Evolutionary conservation across 2,888 invertebrate species (phyloP).

Genomic region (Leptinotarsa rubiginosa): DNA sequence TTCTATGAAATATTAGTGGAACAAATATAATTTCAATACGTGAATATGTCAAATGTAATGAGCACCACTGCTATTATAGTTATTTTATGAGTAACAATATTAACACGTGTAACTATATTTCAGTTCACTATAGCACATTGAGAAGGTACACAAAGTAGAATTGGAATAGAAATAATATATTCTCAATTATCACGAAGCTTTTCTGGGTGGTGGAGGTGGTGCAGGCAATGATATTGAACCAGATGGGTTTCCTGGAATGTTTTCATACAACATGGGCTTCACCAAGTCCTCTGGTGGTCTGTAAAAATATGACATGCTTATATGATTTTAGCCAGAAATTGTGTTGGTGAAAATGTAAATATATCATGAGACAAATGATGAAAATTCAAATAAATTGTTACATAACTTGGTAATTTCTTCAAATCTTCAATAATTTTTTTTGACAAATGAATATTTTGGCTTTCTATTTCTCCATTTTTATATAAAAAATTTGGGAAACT

Average conservation of each 20-base stretch:
- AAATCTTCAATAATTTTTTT: too few species aligned
- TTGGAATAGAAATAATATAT: conserved; percentile 45
- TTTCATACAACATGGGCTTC: conserved; percentile 67
- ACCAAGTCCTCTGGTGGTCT: conserved; percentile 70
- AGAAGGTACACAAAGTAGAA: conserved; percentile 57
- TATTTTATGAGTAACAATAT: conserved; percentile 13
- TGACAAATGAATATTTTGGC: too few species aligned
- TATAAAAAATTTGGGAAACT: too few species aligned
- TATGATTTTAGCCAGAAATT: not conserved
- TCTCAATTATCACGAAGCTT: conserved; percentile 62
- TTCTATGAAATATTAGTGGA: not conserved
- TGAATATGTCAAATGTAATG: conserved; percentile 28
- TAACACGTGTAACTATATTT: conserved; percentile 22
- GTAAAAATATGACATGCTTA: conserved; percentile 47
- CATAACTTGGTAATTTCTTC: too few species aligned
- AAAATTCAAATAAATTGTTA: too few species aligned
- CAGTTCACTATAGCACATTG: conserved; percentile 49
- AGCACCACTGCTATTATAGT: conserved; percentile 7
- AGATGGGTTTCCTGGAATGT: conserved; percentile 65
- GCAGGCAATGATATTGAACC: conserved; percentile 52
- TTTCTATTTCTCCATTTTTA: too few species aligned
- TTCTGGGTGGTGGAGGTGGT: conserved; percentile 63
- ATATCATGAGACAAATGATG: too few species aligned
- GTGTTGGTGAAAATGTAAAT: too few species aligned
- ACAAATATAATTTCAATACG: not conserved